Conservation (phyloP, 2,888 invertebrate species). For the Andrena haemorrhoa region DNA sequence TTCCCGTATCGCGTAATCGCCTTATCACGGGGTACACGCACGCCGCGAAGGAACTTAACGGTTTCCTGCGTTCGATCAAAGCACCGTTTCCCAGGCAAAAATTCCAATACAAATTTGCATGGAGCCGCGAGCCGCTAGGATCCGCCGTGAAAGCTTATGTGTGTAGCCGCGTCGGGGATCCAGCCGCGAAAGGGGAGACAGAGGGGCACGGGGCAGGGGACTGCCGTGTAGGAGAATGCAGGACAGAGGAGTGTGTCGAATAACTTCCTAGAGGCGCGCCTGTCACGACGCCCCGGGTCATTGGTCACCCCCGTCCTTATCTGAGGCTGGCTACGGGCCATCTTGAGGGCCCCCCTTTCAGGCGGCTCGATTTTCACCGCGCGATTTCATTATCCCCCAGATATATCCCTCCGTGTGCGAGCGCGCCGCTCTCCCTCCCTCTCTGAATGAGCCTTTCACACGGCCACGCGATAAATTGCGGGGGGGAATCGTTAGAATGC, state of each 20-base stretch:
- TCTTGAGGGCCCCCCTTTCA: constrained; percentile 69
- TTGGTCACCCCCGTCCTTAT: constrained; percentile 81
- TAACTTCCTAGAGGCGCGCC: constrained; percentile 83
- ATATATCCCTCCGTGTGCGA: constrained; percentile 15
- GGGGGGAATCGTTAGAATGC: constrained; percentile 6
- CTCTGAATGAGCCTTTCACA: constrained; percentile 55
- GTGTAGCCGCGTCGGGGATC: constrained; percentile 4
- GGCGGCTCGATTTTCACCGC: constrained; percentile 61
- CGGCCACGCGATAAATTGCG: constrained; percentile 51
- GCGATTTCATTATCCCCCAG: constrained; percentile 60
- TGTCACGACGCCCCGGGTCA: constrained; percentile 83
- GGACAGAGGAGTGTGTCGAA: constrained; percentile 74
- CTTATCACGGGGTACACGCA: constrained; percentile 59
- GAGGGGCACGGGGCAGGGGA: background rate
- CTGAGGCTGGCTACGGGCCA: constrained; percentile 75
- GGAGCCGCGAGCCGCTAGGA: constrained; percentile 28
- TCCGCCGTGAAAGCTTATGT: constrained; percentile 45
- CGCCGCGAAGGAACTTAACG: constrained; percentile 53
- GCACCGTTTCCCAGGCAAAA: constrained; percentile 45
- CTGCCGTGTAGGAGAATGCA: constrained; percentile 49
- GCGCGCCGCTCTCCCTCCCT: background rate
- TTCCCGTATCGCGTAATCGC: constrained; percentile 63
- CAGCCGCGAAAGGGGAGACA: background rate
- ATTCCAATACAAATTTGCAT: constrained; percentile 58
- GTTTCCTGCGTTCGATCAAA: constrained; percentile 63